Evolutionary conservation across 2,797 vertebrate genomes (phyloP), one percentile per base, ranked within the genome.

Genomic region (Phoebastria nigripes): DNA sequence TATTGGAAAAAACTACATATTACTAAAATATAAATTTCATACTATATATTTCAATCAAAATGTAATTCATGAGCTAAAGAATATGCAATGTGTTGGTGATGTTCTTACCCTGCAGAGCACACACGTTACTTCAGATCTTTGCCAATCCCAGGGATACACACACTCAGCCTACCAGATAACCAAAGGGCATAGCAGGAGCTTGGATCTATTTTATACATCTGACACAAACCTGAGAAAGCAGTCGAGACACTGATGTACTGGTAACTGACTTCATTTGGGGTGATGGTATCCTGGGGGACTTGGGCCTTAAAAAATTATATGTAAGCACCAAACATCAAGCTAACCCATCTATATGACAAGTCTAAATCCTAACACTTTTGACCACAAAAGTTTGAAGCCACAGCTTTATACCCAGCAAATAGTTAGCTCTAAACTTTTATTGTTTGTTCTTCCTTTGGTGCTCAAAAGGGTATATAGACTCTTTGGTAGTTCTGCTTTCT

Each of bases 281-380:
- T 31, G 42, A 66, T 0, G 1, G 24, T 17, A 47, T 31, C 37
- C 46, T 49, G 19, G 22, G 17, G 8, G 1, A n/a, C 20, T 22
- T n/a, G 12, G 19, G 13, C n/a, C 17, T 62, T 29, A 54, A 37
- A 20, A 72, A 44, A 66, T 49, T 9, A 31, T 17, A 4, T 2
- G 3, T 21, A 62, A 46, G 16, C 29, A 62, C 1, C 33, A 59
- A 91, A 65, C 6, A 37, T 31, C 37, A 65, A 44, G 21, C 15
- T 52, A 35, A 70, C 3, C 88, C 15, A 0, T 58, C 28, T 44
- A 15, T 41, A 35, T 18, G n/a, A 47, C 9, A 55, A 58, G 13
- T 39, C 28, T 76, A 54, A 78, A 42, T 51, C 37, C 33, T 86
- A 19, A 26, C 22, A 56, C 31, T 72, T 83, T 47, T 49, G 29